Evolutionary conservation across 1,140 invertebrate species (phyloP), one percentile per base, ranked within the genome.

Genomic region (Procambarus virginalis): DNA sequence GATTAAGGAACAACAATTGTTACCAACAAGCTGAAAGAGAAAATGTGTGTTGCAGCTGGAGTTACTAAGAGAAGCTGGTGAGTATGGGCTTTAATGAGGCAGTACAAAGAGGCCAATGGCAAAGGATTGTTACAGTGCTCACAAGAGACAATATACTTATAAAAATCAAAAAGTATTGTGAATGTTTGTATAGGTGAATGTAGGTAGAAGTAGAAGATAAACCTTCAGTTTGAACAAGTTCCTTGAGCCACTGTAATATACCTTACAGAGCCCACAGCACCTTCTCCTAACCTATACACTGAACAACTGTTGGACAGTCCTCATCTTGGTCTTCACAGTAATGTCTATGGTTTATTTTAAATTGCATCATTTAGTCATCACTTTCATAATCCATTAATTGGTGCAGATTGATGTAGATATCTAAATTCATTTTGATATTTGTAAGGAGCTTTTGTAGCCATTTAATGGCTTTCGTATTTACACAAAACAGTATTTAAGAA

Each of bases 101-200:
- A 89, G 87, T 89, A 89, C 87, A 89, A 89, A 89, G 80, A 55
- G 76, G 81, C 75, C 81, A 84, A 81, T 89, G 81, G 87, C 87
- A 84, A 79, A 84, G 81, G 87, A 51, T 84, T 89, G 86, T 88
- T 89, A 75, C 64, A 89, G 87, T 89, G 87, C 87, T 89, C 87
- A 89, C 75, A 84, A 75, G 87, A 89, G 87, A 89, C 87, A 89
- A 84, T 89, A 89, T 79, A 77, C 73, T 89, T 89, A 55, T 77
- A 84, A 84, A 89, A 89, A 84, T 80, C 84, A 89, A 89, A 88
- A 89, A 89, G 58, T 78, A 70, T 70, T n/a, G 48, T 84, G 46
- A 84, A 89, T 84, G 82, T 89, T 79, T 83, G 79, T 89, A 89
- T 89, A 82, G 80, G 49, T 83, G 84, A 86, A 17, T 89, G 82